Base-by-base conservation (phyloP, 2,113 vertebrate genomes). In the Stomatorhinus ivindoensis region DNA sequence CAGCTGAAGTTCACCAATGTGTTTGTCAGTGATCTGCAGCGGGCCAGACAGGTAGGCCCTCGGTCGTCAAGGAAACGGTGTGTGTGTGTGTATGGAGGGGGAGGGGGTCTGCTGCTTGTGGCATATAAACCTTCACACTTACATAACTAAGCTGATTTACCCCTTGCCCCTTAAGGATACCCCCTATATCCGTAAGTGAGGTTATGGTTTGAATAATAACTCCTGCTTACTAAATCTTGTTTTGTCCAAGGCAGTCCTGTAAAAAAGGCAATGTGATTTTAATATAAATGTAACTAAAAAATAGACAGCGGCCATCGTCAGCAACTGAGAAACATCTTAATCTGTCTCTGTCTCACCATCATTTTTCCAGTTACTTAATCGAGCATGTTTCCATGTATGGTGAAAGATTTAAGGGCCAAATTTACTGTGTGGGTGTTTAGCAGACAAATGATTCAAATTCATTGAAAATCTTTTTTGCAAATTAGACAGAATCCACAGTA, bases 1-100 rank as follows among this genome's bases (percentile, higher is more conserved):
- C 94, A 96, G 50, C 92, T 97, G 82, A 91, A 91, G n/a, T 99
- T 99, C 92, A 96, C 94, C 55, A 96, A 97, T 0, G 95, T 95
- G 76, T 98, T 97, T 89, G 96, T 95, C 91, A 99, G 98, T 84
- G 97, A 99, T 89, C 95, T 99, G 3, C 96, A 94, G 46, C 95
- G 98, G 88, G 97, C 98, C 39, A 93, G 96, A 44, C 97, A 99
- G 96, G 98, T 96, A 89, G 94, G 94, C 92, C 73, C 8, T 89
- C 9, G 21, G 61, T 65, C 2, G n/a, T 65, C n/a, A 65, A 27
- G 61, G 61, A 65, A 27, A 65, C 24, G 0, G n/a, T 65, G 24
- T 61, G 24, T 61, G 58, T 61, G 19, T 58, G 19, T 24, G 53
- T 24, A 0, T 50, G 19, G 11, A 15, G 51, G 1, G 51, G 19